Evolutionary conservation across 2,888 invertebrate species (phyloP).

Genomic region (Xestia sexstrigata): DNA sequence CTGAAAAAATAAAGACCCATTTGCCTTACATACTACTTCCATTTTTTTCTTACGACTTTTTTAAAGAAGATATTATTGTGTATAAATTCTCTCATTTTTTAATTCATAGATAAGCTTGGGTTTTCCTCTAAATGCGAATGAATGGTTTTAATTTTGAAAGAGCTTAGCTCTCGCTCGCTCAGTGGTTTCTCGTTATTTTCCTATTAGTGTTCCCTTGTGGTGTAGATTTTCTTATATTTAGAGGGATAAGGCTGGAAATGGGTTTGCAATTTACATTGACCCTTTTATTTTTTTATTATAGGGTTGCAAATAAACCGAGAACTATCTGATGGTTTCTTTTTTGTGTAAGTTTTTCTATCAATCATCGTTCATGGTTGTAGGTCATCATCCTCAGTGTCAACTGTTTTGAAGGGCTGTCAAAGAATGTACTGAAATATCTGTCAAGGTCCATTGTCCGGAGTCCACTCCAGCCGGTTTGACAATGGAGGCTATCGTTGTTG

Average conservation of each 20-base stretch:
- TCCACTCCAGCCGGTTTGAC: not conserved
- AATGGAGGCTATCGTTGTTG: too few relatives aligned
- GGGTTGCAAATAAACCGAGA: not conserved
- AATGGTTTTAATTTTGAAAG: constrained; percentile 51
- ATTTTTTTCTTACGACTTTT: constrained; percentile 1
- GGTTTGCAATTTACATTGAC: not conserved
- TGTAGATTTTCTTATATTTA: constrained; percentile 16
- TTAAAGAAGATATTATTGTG: constrained; percentile 3
- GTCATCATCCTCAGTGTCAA: not conserved
- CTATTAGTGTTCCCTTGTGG: constrained; percentile 29
- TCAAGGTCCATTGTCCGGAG: not conserved
- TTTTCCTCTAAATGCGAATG: constrained; percentile 41
- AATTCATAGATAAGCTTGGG: constrained; percentile 27
- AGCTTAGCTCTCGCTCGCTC: constrained; percentile 5
- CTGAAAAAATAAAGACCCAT: not conserved
- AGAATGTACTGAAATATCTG: not conserved
- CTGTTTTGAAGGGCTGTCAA: not conserved
- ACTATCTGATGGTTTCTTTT: not conserved
- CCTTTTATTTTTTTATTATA: not conserved
- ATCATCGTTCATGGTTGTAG: not conserved
- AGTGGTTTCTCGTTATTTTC: constrained; percentile 39
- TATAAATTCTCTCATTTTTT: constrained; percentile 16
- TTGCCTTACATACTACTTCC: not conserved
- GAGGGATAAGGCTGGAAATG: not conserved
- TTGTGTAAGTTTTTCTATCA: not conserved